Base-by-base conservation (phyloP, 2,888 invertebrate species). In the Euzophera pinguis region DNA sequence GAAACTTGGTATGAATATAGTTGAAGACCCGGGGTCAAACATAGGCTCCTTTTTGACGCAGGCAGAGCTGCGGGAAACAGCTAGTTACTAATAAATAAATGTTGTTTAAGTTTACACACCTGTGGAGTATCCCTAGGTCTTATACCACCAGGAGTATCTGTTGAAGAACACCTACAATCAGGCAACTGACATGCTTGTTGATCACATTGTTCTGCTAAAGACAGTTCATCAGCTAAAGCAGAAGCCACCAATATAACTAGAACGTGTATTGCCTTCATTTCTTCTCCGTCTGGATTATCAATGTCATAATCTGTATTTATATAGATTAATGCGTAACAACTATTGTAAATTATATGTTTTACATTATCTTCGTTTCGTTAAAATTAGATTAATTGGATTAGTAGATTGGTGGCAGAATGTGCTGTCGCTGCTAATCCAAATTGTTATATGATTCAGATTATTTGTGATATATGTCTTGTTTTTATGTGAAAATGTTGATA, bases 101-200 rank as follows among this genome's bases (percentile, higher is more conserved):
- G n/a, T n/a, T n/a, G n/a, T n/a, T n/a, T n/a, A n/a, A 47, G 9
- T 34, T 16, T 1, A 59, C 61, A 55, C 69, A 92, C 92, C 82
- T 93, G 92, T n/a, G 92, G 93, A 27, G 84, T 86, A 54, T 91
- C 73, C n/a, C 77, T 70, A 0, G 81, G 55, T 1, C 53, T 48
- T 39, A 92, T 67, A 22, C 76, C 81, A 52, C 85, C 91, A 27
- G 92, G 92, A 55, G 91, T 88, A 0, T 73, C 61, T 0, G 81
- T 78, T 0, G 78, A 69, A 0, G 91, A 84, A 61, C 93, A 93
- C 53, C 88, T 81, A 67, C 93, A 93, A 39, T 82, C 63, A 0
- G 93, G 93, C 1, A 91, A 71, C 37, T 72, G 63, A 62, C 93
- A 93, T 8, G 63, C 60, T 17, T 70, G 69, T 4, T 57, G 53